Percentiles rank a stretch among this genome's conserved stretches.
phyloP scores from a whole-genome alignment of 2,113 vertebrate species.

The Chionodraco myersi region DNA sequence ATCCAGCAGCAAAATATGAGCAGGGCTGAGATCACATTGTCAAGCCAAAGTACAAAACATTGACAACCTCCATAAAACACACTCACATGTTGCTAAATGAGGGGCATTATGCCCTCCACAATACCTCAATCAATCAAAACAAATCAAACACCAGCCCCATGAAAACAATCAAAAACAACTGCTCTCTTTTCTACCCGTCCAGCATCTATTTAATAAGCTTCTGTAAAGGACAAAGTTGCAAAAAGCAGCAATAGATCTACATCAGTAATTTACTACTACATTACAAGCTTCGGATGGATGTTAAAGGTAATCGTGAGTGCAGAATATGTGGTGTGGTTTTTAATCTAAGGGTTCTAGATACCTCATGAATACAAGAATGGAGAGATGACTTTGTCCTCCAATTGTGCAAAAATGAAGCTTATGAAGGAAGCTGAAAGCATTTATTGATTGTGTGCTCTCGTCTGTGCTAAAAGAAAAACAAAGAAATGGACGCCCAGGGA shows the following conservation, averaged over 20 bases:
- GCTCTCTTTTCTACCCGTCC: not conserved
- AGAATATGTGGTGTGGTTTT: slow-evolving; percentile 2
- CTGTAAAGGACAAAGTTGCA: slow-evolving; percentile 10
- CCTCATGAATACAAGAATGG: slow-evolving; percentile 13
- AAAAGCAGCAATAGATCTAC: not conserved
- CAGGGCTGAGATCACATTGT: too few relatives aligned
- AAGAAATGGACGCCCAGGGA: not conserved
- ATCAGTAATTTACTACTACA: not conserved
- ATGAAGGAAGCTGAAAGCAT: slow-evolving; percentile 31
- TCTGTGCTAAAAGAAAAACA: slow-evolving; percentile 6
- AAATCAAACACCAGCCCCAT: slow-evolving; percentile 39
- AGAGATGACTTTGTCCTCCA: slow-evolving; percentile 17
- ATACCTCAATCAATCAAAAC: not conserved
- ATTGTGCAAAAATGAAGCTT: slow-evolving; percentile 35
- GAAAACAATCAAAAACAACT: slow-evolving; percentile 33
- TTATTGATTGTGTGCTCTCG: slow-evolving; percentile 37
- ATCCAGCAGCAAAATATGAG: too few relatives aligned
- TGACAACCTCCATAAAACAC: not conserved
- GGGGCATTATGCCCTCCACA: not conserved
- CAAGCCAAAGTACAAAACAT: slow-evolving; percentile 15
- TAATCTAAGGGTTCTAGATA: not conserved
- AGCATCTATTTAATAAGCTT: slow-evolving; percentile 28
- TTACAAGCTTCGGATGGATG: not conserved
- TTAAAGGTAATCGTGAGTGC: not conserved
- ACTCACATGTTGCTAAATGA: not conserved